A percentile compares a stretch with the other conserved stretches of the same genome.
These are phyloP conservation scores for Benthochromis sp. DNA, from an alignment of 2,113 vertebrate species.

Conservation along the genomic window DNA sequence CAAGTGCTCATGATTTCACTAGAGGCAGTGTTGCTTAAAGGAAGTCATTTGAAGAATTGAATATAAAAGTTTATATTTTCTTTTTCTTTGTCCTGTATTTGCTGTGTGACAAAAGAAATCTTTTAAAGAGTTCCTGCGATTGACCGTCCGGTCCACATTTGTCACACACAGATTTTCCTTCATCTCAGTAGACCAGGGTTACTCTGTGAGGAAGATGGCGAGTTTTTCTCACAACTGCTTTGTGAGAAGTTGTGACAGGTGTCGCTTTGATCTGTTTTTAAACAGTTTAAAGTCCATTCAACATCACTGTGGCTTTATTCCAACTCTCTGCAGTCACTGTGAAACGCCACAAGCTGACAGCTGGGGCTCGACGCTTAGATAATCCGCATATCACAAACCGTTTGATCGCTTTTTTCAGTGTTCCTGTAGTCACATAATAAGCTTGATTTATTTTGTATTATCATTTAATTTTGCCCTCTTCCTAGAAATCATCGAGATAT, in stretches of 20 bases:
- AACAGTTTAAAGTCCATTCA: not conserved
- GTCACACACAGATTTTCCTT: not conserved
- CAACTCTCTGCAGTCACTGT: constrained; percentile 19
- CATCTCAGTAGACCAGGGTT: not conserved
- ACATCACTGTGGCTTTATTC: constrained; percentile 36
- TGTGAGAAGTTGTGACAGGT: not conserved
- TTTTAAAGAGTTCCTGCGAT: not conserved
- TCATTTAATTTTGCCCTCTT: not conserved
- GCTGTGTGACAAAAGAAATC: not conserved
- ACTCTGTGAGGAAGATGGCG: not conserved
- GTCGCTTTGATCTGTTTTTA: constrained; percentile 13
- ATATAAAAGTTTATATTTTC: not conserved
- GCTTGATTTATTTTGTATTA: not conserved
- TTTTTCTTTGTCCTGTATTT: not conserved
- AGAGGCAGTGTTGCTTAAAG: not conserved
- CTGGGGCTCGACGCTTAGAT: not conserved
- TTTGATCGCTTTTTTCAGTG: not conserved
- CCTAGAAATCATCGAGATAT: not conserved
- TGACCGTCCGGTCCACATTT: not conserved
- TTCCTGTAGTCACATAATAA: not conserved
- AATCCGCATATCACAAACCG: not conserved
- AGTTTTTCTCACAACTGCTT: not conserved
- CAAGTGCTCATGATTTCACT: not conserved
- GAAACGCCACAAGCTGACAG: not conserved
- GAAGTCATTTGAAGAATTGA: not conserved